Conservation (phyloP, 2,113 vertebrate species). For the Pyxicephalus adspersus region DNA sequence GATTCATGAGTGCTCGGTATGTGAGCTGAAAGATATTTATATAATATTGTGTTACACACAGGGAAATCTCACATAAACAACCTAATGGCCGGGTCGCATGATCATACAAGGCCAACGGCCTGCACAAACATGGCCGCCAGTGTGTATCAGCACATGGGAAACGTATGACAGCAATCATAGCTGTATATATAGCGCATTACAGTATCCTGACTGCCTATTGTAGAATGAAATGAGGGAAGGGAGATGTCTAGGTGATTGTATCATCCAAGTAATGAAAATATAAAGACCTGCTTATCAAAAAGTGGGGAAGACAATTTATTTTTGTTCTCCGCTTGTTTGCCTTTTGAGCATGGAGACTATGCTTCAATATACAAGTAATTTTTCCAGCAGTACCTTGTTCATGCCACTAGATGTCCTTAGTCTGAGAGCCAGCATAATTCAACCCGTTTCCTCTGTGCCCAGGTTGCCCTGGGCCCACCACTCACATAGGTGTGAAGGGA, state of each 20-base stretch:
- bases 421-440: too few species aligned
- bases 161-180: not conserved
- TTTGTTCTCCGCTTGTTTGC: not conserved
- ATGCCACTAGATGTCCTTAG: too few species aligned
- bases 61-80: not conserved
- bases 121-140: not conserved
- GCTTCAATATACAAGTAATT: too few species aligned
- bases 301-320: not conserved
- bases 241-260: not conserved
- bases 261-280: too few species aligned
- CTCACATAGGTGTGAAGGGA: too few species aligned
- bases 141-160: not conserved
- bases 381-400: too few species aligned
- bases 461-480: too few species aligned
- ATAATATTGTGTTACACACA: too few species aligned
- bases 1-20: not conserved
- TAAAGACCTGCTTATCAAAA: too few species aligned
- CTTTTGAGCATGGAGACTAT: too few species aligned
- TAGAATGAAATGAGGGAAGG: too few species aligned
- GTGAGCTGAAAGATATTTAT: not conserved
- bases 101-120: conserved; percentile 2
- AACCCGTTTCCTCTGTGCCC: too few species aligned
- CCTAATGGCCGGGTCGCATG: not conserved
- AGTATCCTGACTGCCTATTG: not conserved
- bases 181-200: conserved; percentile 16